Percentiles rank a stretch among this genome's conserved stretches.
These are phyloP conservation scores for Sialis fuliginosa DNA, from an alignment of 2,888 invertebrate genomes.

Conservation along the genomic window DNA sequence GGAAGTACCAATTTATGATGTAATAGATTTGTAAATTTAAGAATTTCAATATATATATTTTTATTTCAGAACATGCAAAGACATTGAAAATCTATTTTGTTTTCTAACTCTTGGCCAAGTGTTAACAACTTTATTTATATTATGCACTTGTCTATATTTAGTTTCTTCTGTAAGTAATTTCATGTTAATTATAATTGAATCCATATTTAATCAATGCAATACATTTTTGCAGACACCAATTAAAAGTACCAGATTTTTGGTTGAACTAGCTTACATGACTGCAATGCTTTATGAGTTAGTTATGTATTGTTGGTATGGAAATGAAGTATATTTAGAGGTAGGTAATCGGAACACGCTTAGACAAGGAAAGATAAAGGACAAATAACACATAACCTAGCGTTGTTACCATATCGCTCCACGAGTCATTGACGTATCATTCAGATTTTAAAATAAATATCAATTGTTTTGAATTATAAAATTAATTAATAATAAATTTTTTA, in stretches of 20 bases:
- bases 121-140: conserved; percentile 18
- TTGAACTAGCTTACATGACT: conserved; percentile 19
- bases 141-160: conserved; percentile 20
- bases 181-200: no score
- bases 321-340: conserved; percentile 19
- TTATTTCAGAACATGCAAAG: conserved; percentile 15
- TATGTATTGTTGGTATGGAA: conserved; percentile 20
- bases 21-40: no score
- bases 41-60: no score
- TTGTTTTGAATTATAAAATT: no score
- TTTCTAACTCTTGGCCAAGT: conserved; percentile 19
- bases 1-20: no score
- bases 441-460: no score
- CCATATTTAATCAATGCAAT: no score
- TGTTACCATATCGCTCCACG: no score
- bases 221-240: conserved; percentile 11
- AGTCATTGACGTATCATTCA: no score
- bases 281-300: conserved; percentile 20
- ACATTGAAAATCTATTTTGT: conserved; percentile 17
- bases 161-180: conserved; percentile 18
- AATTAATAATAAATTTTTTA: no score
- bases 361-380: no score
- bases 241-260: conserved; percentile 19
- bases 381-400: no score
- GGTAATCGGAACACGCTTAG: conserved; percentile 2